Evolutionary conservation across 2,113 vertebrate species (phyloP).

Genomic region (Dromiciops gliroides): DNA sequence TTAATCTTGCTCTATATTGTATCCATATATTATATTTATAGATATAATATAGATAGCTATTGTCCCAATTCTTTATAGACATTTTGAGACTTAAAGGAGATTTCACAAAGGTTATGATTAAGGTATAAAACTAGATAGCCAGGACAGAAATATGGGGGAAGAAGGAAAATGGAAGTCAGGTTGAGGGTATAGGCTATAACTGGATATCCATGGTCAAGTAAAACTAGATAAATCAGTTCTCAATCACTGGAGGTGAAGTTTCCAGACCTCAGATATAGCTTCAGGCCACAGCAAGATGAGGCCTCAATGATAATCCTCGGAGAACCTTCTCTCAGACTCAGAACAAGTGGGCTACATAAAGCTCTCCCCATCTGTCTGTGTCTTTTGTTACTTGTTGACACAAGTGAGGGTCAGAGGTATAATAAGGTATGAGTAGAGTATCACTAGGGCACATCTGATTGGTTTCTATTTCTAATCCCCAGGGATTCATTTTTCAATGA

Average conservation of each 20-base stretch:
- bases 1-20: not conserved
- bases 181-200: not conserved
- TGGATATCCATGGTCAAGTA: not conserved
- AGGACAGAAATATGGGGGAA: not conserved
- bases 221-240: not conserved
- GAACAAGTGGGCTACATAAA: not conserved
- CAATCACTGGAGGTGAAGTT: not conserved
- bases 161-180: not conserved
- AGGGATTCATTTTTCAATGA: too few species aligned
- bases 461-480: not conserved
- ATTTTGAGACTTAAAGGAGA: not conserved
- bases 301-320: not conserved
- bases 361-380: not conserved
- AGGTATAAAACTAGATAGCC: not conserved
- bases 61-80: not conserved
- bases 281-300: not conserved
- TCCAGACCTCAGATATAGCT: not conserved
- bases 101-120: not conserved
- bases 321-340: not conserved
- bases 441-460: not conserved
- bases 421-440: not conserved
- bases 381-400: not conserved
- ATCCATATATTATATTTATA: not conserved
- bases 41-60: not conserved
- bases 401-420: not conserved